Base-by-base conservation (phyloP, 2,113 vertebrate species). In the Lepisosteus oculatus region DNA sequence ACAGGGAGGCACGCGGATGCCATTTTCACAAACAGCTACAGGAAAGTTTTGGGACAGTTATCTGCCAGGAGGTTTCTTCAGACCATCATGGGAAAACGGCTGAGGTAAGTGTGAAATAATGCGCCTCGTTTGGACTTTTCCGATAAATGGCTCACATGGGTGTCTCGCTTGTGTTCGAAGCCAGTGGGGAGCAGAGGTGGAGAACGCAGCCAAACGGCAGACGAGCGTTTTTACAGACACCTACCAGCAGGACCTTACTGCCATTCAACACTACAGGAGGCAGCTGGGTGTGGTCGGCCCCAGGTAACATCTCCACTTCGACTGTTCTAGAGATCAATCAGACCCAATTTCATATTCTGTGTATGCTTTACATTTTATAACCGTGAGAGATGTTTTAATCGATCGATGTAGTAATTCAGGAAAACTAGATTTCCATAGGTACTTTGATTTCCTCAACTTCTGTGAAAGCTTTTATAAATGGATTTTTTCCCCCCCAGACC, bases 1-100 rank as follows among this genome's bases (percentile, higher is more conserved):
- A 88, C 78, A 43, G 93, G 88, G 68, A 94, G 97, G 71, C 94
- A 99, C 0, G 95, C 95, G 0, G 96, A 99, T 0, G 95, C 96
- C 84, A 94, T 99, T 81, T 99, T 98, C 77, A 97, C 93, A 0
- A 96, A 96, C 83, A 92, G 90, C 79, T 98, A 98, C 86, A 92
- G 97, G 72, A 98, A 96, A 71, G 91, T 99, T 74, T 88, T 97
- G 79, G 91, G 94, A 43, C 94, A 97, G 77, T 91, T 98, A 74
- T 97, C 94, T 0, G 95, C 95, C 72, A 91, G 95, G 69, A 95
- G 95, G 76, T 92, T 95, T 74, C 86, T 99, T 3, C 95, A 97
- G 86, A 94, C 92, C 64, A 92, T 97, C 77, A 93, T 96, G 90
- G 96, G 89, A 69, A 95, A 95, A 82, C 86, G 93, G 63, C 85